Evolutionary conservation across 2,888 invertebrate genomes (phyloP).

Genomic region (Brachylomia viminalis): DNA sequence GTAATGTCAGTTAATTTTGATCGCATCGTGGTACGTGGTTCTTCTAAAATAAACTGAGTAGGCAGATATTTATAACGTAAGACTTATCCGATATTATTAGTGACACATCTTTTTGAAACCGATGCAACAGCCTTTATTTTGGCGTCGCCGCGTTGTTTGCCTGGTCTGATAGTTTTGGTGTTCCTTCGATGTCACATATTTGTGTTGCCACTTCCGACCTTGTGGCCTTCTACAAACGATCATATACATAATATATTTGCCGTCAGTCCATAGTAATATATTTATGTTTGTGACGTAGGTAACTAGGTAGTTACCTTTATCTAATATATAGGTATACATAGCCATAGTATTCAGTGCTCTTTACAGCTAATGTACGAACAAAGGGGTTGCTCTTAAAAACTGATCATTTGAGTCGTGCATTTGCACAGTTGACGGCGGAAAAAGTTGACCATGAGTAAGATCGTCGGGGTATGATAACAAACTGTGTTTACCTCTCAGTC

Average conservation of each 20-base stretch:
- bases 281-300: not conserved
- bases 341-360: not conserved
- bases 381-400: not conserved
- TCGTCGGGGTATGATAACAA: not conserved
- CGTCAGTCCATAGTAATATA: conserved; percentile 1
- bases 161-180: not conserved
- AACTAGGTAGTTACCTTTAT: not conserved
- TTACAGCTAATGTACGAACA: not conserved
- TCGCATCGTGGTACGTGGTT: not conserved
- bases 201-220: not conserved
- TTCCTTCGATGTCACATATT: not conserved
- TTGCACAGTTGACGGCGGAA: not conserved
- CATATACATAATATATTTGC: not conserved
- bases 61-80: not conserved
- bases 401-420: not conserved
- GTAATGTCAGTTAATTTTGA: not conserved
- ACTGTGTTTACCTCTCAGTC: not conserved
- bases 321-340: not conserved
- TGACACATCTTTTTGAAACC: not conserved
- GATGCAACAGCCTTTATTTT: not conserved
- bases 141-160: not conserved
- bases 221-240: not conserved
- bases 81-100: not conserved
- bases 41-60: not conserved
- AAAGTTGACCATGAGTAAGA: not conserved